Base-by-base conservation (phyloP, 1,140 invertebrate genomes). In the Odontomachus brunneus region DNA sequence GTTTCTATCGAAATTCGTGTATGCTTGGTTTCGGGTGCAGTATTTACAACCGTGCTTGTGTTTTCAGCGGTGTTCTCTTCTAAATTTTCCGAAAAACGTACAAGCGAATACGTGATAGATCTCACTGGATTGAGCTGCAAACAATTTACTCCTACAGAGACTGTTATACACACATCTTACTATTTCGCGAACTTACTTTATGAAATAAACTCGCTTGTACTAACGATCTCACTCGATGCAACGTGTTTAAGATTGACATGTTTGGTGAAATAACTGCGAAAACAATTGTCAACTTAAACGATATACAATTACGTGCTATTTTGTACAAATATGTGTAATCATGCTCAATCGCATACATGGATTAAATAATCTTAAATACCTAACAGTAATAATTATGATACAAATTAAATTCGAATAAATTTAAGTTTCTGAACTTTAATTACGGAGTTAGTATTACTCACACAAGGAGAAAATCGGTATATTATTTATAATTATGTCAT, bases 1-100 rank as follows among this genome's bases (percentile, higher is more conserved):
- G 96, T 97, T 93, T 98, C 97, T 0, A 97, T 95, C 5, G 97
- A 96, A 85, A 98, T 92, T 67, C 63, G 63, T 93, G 96, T 95
- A 2, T 95, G 95, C 85, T 97, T 94, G 92, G 97, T 96, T 92
- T 96, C 96, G 0, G 93, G 73, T 22, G 94, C 29, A 11, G 3
- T 93, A 90, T 95, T 93, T 60, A 93, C 89, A 82, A 3, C 9
- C 62, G 69, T 57, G 22, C 17, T 0, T 3, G 15, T 12, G 12
- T 0, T 3, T 19, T 51, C 12, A 3, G 29, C 24, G 14, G 12
- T 12, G 66, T 26, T 17, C 22, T 26, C 48, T 19, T 78, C 62
- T 53, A 12, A 12, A 29, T 72, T 4, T 51, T 80, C 14, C 2
- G 69, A 11, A 71, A 9, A 82, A 69, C 2, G 51, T 14, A 33